Evolutionary conservation across 23 tunicate genomes (phyloP).

Genomic region (Diplosoma virens): DNA sequence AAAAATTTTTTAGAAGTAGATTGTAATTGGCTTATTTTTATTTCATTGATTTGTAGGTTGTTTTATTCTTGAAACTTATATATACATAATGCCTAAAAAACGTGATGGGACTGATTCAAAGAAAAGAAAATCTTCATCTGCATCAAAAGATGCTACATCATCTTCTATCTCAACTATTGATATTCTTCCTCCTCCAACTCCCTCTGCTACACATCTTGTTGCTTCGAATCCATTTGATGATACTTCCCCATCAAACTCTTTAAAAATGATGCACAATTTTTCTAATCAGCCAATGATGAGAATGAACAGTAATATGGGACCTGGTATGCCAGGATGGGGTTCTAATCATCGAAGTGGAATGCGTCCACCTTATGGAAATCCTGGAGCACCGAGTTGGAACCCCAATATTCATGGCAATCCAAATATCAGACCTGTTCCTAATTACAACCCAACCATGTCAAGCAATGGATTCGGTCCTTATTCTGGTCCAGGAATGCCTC

Average conservation of each 20-base stretch:
- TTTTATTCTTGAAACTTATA: too few species aligned
- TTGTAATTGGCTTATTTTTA: too few species aligned
- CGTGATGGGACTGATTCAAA: slow-evolving; percentile 44
- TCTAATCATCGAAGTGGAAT: slow-evolving; percentile 30
- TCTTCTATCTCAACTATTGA: slow-evolving; percentile 39
- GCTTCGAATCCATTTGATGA: slow-evolving; percentile 97
- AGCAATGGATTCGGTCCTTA: slow-evolving; percentile 43
- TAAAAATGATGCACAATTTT: slow-evolving; percentile 33
- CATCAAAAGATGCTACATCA: slow-evolving; percentile 55
- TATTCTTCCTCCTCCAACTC: slow-evolving; percentile 82
- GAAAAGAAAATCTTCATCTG: slow-evolving; percentile 48
- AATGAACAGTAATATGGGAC: slow-evolving; percentile 23
- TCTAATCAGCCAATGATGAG: slow-evolving; percentile 53
- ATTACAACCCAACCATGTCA: slow-evolving; percentile 30
- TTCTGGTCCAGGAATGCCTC: slow-evolving; percentile 28
- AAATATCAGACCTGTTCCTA: slow-evolving; percentile 17
- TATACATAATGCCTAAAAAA: slow-evolving; percentile 56
- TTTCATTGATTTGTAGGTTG: too few species aligned
- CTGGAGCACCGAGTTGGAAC: slow-evolving; percentile 25
- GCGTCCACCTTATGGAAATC: slow-evolving; percentile 31
- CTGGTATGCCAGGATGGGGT: slow-evolving; percentile 42
- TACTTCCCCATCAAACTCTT: slow-evolving; percentile 35
- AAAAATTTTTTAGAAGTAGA: too few species aligned
- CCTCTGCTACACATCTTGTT: slow-evolving; percentile 74
- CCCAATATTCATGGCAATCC: slow-evolving; percentile 4